Evolutionary conservation across 2,113 vertebrate genomes (phyloP), one percentile per base, ranked within the genome.

Genomic region (Lepisosteus oculatus): DNA sequence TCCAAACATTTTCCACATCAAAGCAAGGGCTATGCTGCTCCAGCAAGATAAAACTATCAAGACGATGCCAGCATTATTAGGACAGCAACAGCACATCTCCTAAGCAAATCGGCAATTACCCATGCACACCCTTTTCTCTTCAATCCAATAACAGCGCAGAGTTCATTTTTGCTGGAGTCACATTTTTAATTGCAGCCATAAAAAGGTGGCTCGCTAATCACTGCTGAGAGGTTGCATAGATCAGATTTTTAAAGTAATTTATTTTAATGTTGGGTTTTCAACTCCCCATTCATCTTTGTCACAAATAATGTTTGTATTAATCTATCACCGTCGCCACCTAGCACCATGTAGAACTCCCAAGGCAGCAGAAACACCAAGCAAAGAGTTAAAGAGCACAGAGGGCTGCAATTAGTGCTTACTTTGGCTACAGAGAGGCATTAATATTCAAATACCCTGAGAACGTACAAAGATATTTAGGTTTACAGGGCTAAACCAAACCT

Each of bases 231-330:
- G 67, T 54, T 57, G 54, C 54, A 54, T 55, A 44, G 68, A 59
- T 44, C 68, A 43, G 56, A 61, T 70, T 74, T 29, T 57, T 15
- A 69, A 71, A 68, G 67, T 54, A 59, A 69, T 69, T 73, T 54
- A 69, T 76, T 69, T 69, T 63, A 65, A 72, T 72, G 61, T 29
- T 8, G 42, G 51, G 65, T 72, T 76, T 68, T 68, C 57, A 72
- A 43, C 61, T 51, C 51, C n/a, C 6, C 51, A 57, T 72, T 72
- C 61, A 61, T 76, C 70, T 76, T 69, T 69, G 71, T 76, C 75
- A 76, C 29, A n/a, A 69, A 43, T n/a, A 59, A 68, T 76, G n/a
- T 72, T 69, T 65, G 67, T 51, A 72, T 72, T 76, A 54, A 76
- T 76, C 61, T 69, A 69, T 64, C 71, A 73, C 61, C 7, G 17